phyloP scores from a whole-genome alignment of 2,113 vertebrate genomes.

The Odontophorus gujanensis region DNA sequence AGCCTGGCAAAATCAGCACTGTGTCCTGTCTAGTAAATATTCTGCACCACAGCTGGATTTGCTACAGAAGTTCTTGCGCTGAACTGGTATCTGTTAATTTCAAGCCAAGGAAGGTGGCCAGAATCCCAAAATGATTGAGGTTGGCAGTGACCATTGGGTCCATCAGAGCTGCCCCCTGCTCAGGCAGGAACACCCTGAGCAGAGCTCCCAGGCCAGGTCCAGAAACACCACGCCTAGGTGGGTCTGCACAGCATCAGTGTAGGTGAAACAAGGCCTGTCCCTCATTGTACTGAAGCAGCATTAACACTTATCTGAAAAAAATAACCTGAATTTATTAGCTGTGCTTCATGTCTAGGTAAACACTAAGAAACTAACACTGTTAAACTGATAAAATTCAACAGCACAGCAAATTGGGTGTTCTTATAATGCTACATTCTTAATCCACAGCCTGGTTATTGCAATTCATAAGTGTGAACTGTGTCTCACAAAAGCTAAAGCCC shows the following conservation, averaged over 20 bases:
- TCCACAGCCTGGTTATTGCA: neutral
- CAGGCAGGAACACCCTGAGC: too few relatives aligned
- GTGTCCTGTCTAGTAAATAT: too few relatives aligned
- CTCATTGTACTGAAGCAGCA: neutral
- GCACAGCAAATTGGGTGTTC: neutral
- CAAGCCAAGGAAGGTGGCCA: neutral
- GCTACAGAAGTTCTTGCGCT: neutral
- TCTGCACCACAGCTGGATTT: neutral
- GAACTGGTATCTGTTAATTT: neutral
- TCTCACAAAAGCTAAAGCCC: neutral
- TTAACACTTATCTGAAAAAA: neutral
- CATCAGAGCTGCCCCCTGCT: too few relatives aligned
- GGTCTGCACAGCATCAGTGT: neutral
- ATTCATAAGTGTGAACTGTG: neutral
- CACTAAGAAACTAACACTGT: neutral
- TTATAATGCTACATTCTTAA: neutral
- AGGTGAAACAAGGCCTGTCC: accelerated
- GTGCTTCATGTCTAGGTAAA: neutral
- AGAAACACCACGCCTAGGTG: neutral
- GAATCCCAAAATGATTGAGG: neutral
- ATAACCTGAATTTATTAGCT: neutral
- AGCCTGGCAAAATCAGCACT: neutral
- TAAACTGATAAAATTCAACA: neutral
- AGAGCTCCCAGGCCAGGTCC: neutral
- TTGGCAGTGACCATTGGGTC: too few relatives aligned